Base-by-base conservation (phyloP, 2,888 invertebrate species). In the Ligdia adustata region DNA sequence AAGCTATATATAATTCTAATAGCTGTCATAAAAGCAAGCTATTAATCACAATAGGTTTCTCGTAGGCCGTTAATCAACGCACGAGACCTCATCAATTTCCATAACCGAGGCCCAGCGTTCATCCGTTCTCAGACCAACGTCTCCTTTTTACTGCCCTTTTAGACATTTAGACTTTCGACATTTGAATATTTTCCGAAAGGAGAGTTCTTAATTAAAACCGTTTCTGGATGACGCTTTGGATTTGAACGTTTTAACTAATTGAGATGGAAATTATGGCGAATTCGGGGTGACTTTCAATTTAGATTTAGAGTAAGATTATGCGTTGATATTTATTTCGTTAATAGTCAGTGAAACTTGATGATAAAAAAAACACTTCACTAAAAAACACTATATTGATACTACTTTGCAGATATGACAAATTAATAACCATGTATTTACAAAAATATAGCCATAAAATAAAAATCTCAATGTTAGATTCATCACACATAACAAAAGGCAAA, bases 111-210 rank as follows among this genome's bases (percentile, higher is more conserved):
- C 39, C 44, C 44, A 24, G n/a, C 45, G 26, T 18, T 28, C 41
- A 47, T 38, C 44, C 14, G 28, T 40, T 40, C 28, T 44, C 32
- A 38, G 49, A 52, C 44, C 50, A 49, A 50, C 41, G 44, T 31
- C 28, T 35, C 16, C 41, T 46, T 47, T 51, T 39, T 40, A 44
- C 41, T 28, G 40, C 22, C 40, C 40, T 39, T 45, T 33, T 26
- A 44, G 40, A 38, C 40, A 48, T 39, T n/a, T n/a, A 46, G 51
- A 42, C 32, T 39, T 39, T 5, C 35, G 33, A 40, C 46, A 29
- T 39, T 46, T 39, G 34, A 46, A 46, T 34, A 33, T 29, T 39
- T 20, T 29, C 31, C 9, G 15, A 14, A 20, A 28, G 20, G 12
- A 1, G 28, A 39, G 22, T 28, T 24, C 24, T 35, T 47, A 47